Base-by-base conservation (phyloP, 2,888 invertebrate species). In the Xestia xanthographa region DNA sequence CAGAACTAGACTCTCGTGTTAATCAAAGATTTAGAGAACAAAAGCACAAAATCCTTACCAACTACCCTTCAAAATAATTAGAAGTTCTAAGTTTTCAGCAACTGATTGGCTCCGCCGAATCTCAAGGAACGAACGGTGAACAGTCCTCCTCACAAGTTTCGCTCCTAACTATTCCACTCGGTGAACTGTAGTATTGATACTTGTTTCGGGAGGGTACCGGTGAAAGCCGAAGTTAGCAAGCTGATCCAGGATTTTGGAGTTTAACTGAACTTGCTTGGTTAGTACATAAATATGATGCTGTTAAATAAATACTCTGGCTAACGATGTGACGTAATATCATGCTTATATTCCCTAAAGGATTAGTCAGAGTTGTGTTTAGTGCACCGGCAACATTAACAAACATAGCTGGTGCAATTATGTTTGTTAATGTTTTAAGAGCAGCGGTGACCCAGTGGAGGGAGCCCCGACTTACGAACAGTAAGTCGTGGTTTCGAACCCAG, bases 141-240 rank as follows among this genome's bases (percentile, higher is more conserved):
- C 76, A 29, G 67, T 53, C 48, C 41, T 80, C 76, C 70, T 74
- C 66, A 75, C 73, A 86, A 88, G 87, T 88, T 88, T 82, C 22
- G 69, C 71, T 34, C 34, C 48, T 26, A 85, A 86, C 80, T 86
- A 80, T 79, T 81, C 58, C 73, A 71, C 82, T 85, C 48, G 72
- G 69, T 60, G 72, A 77, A 74, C 71, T 75, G 70, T 68, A 73
- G 65, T 71, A 62, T 75, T 68, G 77, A 80, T 77, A 76, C 82
- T 86, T 80, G 56, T 69, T 77, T 70, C 72, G 29, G 63, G 63
- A 50, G 77, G 53, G 75, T 77, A 75, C 77, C 34, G 62, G 43
- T 80, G 75, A 53, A 84, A 63, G 63, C 14, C 4, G 63, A 50
- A 79, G 62, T 79, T 69, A 34, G 34, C 22, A 29, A 43, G 50